Conservation (phyloP, 2,797 vertebrate species). For the Acrocephalus scirpaceus region DNA sequence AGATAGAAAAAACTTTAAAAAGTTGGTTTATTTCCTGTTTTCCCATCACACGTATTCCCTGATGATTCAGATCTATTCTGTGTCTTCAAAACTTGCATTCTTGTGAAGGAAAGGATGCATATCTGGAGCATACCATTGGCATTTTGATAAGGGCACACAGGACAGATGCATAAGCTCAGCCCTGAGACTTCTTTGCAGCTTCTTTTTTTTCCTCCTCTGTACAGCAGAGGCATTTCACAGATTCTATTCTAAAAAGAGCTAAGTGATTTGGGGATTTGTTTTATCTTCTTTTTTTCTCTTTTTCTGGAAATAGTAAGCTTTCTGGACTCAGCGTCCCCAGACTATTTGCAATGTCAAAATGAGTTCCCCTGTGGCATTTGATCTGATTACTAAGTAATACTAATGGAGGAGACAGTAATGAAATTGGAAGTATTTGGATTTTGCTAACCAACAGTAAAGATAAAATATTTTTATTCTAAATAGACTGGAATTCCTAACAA, state of each 20-base stretch:
- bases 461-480: not conserved
- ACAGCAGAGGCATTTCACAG: not conserved
- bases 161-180: not conserved
- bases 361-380: not conserved
- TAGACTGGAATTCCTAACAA: not conserved
- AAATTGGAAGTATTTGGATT: not conserved
- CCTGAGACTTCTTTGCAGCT: not conserved
- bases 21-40: not conserved
- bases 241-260: not conserved
- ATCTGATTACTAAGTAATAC: not conserved
- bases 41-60: not conserved
- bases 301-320: not conserved
- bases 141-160: not conserved
- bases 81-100: not conserved
- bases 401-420: not conserved
- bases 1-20: slow-evolving; percentile 17
- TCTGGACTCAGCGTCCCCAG: not conserved
- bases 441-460: not conserved
- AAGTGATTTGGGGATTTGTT: not conserved
- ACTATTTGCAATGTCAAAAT: not conserved
- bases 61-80: not conserved
- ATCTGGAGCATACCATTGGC: not conserved
- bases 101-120: not conserved
- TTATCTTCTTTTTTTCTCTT: not conserved
- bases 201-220: not conserved